These are phyloP conservation scores for Neosilurus hyrtlii DNA, from an alignment of 2,797 vertebrate genomes.

Conservation along the genomic window DNA sequence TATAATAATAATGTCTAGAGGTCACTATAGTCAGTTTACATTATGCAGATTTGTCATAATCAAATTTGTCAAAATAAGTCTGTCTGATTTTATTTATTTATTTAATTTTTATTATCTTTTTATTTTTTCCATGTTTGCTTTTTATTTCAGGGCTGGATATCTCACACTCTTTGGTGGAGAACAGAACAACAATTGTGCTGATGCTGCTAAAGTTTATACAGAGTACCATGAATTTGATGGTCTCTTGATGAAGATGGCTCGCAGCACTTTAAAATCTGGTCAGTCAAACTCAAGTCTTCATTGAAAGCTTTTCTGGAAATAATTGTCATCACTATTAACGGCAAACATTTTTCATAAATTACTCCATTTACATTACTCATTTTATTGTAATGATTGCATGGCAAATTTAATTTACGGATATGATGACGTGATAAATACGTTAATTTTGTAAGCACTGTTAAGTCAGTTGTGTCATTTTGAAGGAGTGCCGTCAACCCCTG, in stretches of 20 bases:
- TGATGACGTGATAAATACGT: background rate
- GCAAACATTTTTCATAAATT: background rate
- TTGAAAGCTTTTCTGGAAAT: background rate
- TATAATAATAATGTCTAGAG: background rate
- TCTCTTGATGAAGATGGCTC: constrained; percentile 78
- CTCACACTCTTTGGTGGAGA: constrained; percentile 78
- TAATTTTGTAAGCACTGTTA: background rate
- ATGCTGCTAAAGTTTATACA: constrained; percentile 69
- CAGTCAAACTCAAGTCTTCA: background rate
- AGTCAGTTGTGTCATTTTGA: background rate
- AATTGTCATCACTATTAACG: background rate
- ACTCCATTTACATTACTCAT: background rate
- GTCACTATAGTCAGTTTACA: background rate
- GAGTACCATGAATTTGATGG: constrained; percentile 76
- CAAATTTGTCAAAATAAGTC: no score
- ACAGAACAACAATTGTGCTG: constrained; percentile 61
- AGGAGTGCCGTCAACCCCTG: background rate
- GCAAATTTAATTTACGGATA: background rate
- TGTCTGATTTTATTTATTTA: background rate
- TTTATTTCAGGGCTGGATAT: constrained; percentile 77
- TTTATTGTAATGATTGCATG: background rate
- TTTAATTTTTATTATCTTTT: background rate
- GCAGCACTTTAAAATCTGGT: constrained; percentile 75
- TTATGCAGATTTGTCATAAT: background rate
- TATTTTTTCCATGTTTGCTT: background rate